phyloP scores from a whole-genome alignment of 2,113 vertebrate genomes.

The Triplophysa rosa region DNA sequence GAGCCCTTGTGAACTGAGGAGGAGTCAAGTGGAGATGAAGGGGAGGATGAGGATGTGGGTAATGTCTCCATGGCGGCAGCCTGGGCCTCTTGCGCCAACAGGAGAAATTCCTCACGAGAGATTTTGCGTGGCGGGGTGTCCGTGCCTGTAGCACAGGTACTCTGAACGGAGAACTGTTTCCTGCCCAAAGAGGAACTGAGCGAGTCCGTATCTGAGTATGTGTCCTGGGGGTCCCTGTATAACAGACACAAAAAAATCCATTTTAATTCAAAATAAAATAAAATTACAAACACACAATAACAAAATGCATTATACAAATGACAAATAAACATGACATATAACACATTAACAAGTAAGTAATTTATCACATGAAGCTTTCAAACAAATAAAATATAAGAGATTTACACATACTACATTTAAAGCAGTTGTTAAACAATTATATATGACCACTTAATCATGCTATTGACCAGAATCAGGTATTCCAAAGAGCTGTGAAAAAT shows the following conservation, averaged over 20 bases:
- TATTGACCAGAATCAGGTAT: too few species aligned
- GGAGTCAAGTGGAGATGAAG: constrained; percentile 68
- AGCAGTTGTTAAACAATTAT: too few species aligned
- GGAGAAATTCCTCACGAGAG: constrained; percentile 87
- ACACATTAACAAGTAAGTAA: too few species aligned
- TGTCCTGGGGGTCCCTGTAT: constrained; percentile 85
- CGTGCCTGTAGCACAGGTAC: constrained; percentile 68
- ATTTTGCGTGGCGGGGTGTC: constrained; percentile 84
- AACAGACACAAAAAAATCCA: constrained; percentile 28
- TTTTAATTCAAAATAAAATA: neutral
- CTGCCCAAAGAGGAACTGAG: constrained; percentile 84
- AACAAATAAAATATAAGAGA: too few species aligned
- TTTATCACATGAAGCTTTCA: too few species aligned
- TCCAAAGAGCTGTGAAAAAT: too few species aligned
- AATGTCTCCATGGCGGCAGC: constrained; percentile 58
- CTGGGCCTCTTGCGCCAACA: constrained; percentile 83
- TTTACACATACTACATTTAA: too few species aligned
- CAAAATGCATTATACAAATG: neutral
- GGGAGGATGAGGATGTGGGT: constrained; percentile 62
- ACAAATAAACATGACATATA: neutral
- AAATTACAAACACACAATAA: neutral
- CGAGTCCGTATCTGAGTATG: constrained; percentile 88
- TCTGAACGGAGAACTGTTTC: constrained; percentile 75
- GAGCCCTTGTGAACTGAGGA: constrained; percentile 78
- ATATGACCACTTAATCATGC: too few species aligned